Percentiles rank a stretch among this genome's conserved stretches.
Conservation (phyloP, 2,113 vertebrate species). For the Syngnathus scovelli region DNA sequence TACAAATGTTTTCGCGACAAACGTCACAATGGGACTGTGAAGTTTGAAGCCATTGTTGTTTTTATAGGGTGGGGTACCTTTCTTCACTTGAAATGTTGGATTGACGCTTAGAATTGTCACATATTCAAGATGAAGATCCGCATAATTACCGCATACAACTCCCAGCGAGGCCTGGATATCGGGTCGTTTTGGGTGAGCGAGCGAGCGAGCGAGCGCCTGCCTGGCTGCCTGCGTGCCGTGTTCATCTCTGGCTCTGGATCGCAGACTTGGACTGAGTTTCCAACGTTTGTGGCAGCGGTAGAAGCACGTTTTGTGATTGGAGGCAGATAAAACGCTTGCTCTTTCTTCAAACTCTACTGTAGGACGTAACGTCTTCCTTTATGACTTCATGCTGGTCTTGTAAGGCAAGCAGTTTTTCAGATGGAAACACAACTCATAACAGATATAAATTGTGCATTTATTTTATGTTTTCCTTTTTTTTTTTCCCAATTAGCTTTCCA, state of each 20-base stretch:
- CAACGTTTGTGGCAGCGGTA: slow-evolving; percentile 21
- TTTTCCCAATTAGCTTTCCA: background rate
- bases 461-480: background rate
- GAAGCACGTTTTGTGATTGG: slow-evolving; percentile 18
- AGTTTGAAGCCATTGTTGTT: background rate
- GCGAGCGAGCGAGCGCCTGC: too few species aligned
- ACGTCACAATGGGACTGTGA: slow-evolving; percentile 4
- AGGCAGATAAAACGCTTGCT: slow-evolving; percentile 3
- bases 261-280: slow-evolving; percentile 13
- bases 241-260: slow-evolving; percentile 23
- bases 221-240: background rate
- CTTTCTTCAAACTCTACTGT: background rate
- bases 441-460: too few species aligned
- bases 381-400: background rate
- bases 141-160: slow-evolving; percentile 5
- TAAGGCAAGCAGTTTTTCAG: background rate
- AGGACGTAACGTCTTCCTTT: background rate
- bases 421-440: background rate
- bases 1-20: slow-evolving; percentile 7
- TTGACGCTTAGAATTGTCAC: background rate
- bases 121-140: background rate
- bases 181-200: slow-evolving; percentile 7
- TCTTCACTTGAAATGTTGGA: background rate
- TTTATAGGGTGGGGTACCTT: background rate
- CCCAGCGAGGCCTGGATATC: slow-evolving; percentile 10